A percentile compares a stretch with the other conserved stretches of the same genome.
Conservation (phyloP, 1,140 invertebrate species). For the Bombus sylvicola region DNA sequence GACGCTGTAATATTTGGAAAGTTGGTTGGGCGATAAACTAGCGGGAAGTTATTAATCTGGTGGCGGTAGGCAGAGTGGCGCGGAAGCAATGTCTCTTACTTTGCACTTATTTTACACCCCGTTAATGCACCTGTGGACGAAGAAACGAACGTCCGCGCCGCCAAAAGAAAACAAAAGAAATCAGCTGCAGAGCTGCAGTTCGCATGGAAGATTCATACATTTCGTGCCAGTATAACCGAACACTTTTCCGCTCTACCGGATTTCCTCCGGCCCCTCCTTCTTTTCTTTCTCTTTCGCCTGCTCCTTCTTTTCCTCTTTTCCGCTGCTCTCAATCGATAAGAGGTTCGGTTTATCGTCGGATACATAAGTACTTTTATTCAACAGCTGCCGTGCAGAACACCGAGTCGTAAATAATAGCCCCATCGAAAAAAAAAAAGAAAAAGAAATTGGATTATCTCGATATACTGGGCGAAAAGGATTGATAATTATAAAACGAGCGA, state of each 20-base stretch:
- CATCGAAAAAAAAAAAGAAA: neutral
- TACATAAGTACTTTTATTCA: slow-evolving; percentile 47
- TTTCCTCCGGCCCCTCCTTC: neutral
- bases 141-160: neutral
- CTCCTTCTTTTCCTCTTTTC: neutral
- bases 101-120: neutral
- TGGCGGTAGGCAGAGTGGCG: slow-evolving; percentile 4
- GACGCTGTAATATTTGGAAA: slow-evolving; percentile 14
- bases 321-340: slow-evolving; percentile 50
- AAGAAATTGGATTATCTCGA: slow-evolving; percentile 5
- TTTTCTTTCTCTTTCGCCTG: neutral
- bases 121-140: slow-evolving; percentile 44
- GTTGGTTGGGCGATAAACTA: slow-evolving; percentile 53
- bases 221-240: slow-evolving; percentile 48
- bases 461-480: slow-evolving; percentile 14
- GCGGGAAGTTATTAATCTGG: slow-evolving; percentile 65
- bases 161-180: slow-evolving; percentile 42
- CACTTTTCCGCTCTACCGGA: slow-evolving; percentile 24
- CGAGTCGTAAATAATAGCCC: slow-evolving; percentile 54
- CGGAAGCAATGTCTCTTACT: slow-evolving; percentile 61
- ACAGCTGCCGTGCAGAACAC: slow-evolving; percentile 44
- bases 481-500: slow-evolving; percentile 46
- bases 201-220: slow-evolving; percentile 67
- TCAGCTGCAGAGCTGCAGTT: slow-evolving; percentile 46
- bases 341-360: slow-evolving; percentile 51